Evolutionary conservation across 1,140 invertebrate species (phyloP), one percentile per base, ranked within the genome.

Genomic region (Anagrus nilaparvatae): DNA sequence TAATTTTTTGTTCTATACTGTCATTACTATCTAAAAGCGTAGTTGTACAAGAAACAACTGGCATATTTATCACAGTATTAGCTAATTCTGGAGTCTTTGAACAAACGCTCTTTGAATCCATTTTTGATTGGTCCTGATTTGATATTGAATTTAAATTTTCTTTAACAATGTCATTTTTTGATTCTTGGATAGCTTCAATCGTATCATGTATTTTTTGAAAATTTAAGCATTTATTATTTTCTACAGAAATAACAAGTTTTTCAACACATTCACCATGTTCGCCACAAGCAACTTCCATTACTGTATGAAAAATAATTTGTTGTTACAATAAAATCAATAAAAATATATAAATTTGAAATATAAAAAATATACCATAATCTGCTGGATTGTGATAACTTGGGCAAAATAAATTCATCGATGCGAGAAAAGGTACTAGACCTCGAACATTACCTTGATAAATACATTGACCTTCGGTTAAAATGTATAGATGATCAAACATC

Each of bases 271-370:
- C 86, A 1, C 92, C 91, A 59, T 92, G 88, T 57, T 96, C 91
- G 0, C 91, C 90, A 48, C 84, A 84, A 1, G 90, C 88, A 17
- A 95, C 87, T 65, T 95, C 90, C 78, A 94, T 89, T 12, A 91
- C 87, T 89, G 67, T 7, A n/a, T 14, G 29, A 13, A 30, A 6
- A 16, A 33, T 18, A 16, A n/a, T n/a, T n/a, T n/a, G n/a, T n/a
- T n/a, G n/a, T n/a, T n/a, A n/a, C n/a, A n/a, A n/a, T n/a, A n/a
- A n/a, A n/a, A n/a, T n/a, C n/a, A n/a, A n/a, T n/a, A n/a, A n/a
- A n/a, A n/a, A n/a, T n/a, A n/a, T n/a, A n/a, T n/a, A n/a, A n/a
- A n/a, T n/a, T n/a, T n/a, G n/a, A n/a, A n/a, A n/a, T n/a, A n/a
- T n/a, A n/a, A n/a, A n/a, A n/a, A n/a, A n/a, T n/a, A n/a, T n/a